phyloP scores from a whole-genome alignment of 2,888 invertebrate genomes.

The Tetanocera ferruginea region DNA sequence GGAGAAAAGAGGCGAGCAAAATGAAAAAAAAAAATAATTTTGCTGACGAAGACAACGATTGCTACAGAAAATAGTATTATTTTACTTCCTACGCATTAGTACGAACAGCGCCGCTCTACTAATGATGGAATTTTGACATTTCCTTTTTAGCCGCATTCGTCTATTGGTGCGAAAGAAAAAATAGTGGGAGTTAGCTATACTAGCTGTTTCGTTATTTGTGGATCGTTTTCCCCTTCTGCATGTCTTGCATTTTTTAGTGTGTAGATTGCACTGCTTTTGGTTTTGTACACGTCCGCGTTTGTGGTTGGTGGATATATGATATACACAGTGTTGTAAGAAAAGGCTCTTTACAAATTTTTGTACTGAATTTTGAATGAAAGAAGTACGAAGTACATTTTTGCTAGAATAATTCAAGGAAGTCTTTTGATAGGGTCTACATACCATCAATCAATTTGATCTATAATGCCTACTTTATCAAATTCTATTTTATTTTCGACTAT shows the following conservation, averaged over 20 bases:
- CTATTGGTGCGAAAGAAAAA: background rate
- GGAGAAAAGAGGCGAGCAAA: background rate
- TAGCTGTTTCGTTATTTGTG: background rate
- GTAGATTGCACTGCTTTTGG: background rate
- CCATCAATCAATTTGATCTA: no score
- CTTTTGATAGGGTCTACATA: no score
- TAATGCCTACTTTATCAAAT: no score
- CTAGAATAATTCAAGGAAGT: no score
- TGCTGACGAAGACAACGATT: constrained; percentile 15
- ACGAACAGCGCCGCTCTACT: background rate
- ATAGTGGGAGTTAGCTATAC: background rate
- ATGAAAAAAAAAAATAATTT: constrained; percentile 8
- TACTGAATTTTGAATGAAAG: background rate
- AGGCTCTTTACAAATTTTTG: background rate
- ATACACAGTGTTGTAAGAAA: background rate
- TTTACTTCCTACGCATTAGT: background rate
- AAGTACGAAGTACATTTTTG: no score
- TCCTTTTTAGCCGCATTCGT: background rate
- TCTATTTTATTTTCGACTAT: no score
- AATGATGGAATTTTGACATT: background rate
- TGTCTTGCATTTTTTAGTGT: background rate
- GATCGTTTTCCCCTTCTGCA: background rate
- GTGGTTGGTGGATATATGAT: constrained; percentile 18
- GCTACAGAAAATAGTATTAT: background rate
- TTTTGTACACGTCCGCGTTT: constrained; percentile 27